Conservation (phyloP, 2,113 vertebrate species). For the Hydrochoerus hydrochaeris region DNA sequence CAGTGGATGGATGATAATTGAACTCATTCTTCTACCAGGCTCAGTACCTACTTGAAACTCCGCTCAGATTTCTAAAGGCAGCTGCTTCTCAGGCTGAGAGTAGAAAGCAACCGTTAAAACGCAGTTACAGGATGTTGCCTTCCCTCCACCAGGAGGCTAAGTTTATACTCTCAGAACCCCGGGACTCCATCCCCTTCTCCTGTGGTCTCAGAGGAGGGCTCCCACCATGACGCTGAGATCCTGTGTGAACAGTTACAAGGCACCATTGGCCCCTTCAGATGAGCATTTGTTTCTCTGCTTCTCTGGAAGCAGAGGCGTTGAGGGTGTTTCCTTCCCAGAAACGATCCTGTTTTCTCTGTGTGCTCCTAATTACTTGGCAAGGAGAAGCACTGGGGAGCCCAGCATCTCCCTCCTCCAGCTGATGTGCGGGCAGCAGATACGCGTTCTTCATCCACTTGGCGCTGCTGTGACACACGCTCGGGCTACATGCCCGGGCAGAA, state of each 20-base stretch:
- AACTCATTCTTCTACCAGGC: neutral
- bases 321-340: constrained; percentile 4
- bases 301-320: neutral
- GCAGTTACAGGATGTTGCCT: neutral
- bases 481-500: constrained; percentile 16
- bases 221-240: neutral
- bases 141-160: neutral
- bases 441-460: constrained; percentile 26
- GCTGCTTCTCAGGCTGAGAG: neutral
- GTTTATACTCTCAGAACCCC: neutral
- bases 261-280: neutral
- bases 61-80: neutral
- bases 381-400: neutral
- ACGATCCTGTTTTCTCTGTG: neutral
- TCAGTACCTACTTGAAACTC: neutral
- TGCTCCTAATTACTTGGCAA: constrained; percentile 2
- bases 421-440: constrained; percentile 31
- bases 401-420: neutral
- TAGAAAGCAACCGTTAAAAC: neutral
- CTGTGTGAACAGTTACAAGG: neutral
- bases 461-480: neutral
- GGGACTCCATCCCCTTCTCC: neutral
- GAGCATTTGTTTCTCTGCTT: neutral
- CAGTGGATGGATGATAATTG: neutral
- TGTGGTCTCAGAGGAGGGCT: neutral